phyloP scores from a whole-genome alignment of 2,113 vertebrate genomes.

The Sinocyclocheilus rhinocerous region DNA sequence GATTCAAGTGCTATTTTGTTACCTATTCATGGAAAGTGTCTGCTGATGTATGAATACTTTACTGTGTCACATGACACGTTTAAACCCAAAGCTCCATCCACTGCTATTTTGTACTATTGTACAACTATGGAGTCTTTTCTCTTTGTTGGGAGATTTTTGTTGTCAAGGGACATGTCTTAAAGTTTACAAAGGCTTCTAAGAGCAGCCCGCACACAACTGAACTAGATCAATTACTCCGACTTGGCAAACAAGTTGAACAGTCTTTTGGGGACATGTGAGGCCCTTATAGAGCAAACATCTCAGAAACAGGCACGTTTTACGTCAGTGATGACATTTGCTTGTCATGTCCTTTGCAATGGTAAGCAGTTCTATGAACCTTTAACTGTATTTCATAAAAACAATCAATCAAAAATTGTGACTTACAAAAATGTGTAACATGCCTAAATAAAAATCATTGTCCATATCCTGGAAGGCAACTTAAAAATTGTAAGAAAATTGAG shows the following conservation, averaged over 20 bases:
- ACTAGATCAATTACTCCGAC: conserved; percentile 43
- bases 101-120: background rate
- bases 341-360: conserved; percentile 44
- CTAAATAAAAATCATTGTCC: background rate
- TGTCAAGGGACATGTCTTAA: conserved; percentile 55
- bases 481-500: background rate
- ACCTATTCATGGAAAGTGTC: background rate
- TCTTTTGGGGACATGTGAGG: conserved; percentile 40
- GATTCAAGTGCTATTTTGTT: background rate
- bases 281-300: conserved; percentile 38
- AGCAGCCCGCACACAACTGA: background rate
- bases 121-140: conserved; percentile 1
- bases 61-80: background rate
- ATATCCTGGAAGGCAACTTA: background rate
- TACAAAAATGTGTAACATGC: no score
- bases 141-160: conserved; percentile 50
- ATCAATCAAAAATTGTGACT: no score
- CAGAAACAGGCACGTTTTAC: conserved; percentile 31
- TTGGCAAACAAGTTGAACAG: conserved; percentile 58
- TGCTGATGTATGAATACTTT: background rate
- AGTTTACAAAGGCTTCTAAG: conserved; percentile 50
- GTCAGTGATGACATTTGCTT: conserved; percentile 49
- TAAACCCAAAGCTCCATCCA: background rate
- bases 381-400: background rate
- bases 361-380: background rate